Base-by-base conservation (phyloP, 2,113 vertebrate genomes). In the Clarias gariepinus region DNA sequence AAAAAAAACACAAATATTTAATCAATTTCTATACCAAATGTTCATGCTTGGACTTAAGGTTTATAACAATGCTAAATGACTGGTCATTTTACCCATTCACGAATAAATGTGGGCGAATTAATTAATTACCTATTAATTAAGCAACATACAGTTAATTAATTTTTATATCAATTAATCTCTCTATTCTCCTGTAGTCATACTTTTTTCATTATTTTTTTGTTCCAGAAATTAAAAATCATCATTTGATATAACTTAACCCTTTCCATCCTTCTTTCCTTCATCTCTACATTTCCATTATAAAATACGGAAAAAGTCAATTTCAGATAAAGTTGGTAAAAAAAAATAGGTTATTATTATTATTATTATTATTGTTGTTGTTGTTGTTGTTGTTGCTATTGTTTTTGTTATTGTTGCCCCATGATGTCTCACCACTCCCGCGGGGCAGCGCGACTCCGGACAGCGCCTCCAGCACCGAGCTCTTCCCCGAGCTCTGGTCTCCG, bases 381-480 rank as follows among this genome's bases (percentile, higher is more conserved):
- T 36, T 36, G 3, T 36, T 36, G 3, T 69, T 18, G 8, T 47
- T 69, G 3, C 36, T 15, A 33, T 47, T 47, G 3, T 41, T 3
- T 3, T 41, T 5, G 41, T 41, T 41, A 5, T 19, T 18, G 33
- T 15, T 25, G 41, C 10, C 8, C n/a, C 76, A 28, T 28, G 25
- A 1, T 60, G 55, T 36, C 92, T 94, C 55, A 98, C 97, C 96
- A 0, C 88, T 97, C 58, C 96, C 97, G 68, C 96, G 95, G 16
- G 97, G 97, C 52, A 98, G 94, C 80, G 96, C 84, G 41, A 98
- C 94, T 19, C 97, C 97, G 0, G 96, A 97, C 74, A 98, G 92
- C 1, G 96, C 96, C 92, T 98, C 97, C 47, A 98, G 87, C 84
- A 98, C 95, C 0, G 97, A 98, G 81, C 96, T 98, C 94, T 98